phyloP scores from a whole-genome alignment of 2,797 vertebrate genomes.

The Oophaga sylvatica region DNA sequence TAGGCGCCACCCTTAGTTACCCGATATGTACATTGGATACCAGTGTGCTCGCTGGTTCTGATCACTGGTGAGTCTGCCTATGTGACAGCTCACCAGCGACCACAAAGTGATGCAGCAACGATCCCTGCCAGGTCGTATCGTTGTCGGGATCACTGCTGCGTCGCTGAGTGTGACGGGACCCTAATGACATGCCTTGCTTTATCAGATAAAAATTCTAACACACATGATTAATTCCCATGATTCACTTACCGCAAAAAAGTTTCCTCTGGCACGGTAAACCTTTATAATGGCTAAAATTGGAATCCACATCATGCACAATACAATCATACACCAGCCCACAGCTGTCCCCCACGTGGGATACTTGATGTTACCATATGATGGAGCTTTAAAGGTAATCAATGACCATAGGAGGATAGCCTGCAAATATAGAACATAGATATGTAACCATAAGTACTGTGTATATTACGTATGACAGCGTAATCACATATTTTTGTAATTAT shows the following conservation, averaged over 20 bases:
- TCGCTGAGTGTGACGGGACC: too few relatives aligned
- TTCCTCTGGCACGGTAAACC: conserved; percentile 70
- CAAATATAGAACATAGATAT: background rate
- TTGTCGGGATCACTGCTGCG: too few relatives aligned
- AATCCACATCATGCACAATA: conserved; percentile 78
- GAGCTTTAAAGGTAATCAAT: conserved; percentile 69
- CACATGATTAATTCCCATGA: too few relatives aligned
- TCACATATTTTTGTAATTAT: background rate
- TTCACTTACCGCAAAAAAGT: conserved; percentile 72
- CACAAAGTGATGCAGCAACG: too few relatives aligned
- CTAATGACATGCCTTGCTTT: too few relatives aligned
- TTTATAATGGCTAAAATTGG: conserved; percentile 74
- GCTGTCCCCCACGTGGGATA: conserved; percentile 76
- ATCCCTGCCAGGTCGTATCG: too few relatives aligned
- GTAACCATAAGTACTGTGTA: background rate
- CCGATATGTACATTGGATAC: too few relatives aligned
- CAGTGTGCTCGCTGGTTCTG: too few relatives aligned
- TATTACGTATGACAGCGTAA: background rate
- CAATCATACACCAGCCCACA: conserved; percentile 79
- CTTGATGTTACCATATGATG: conserved; percentile 71
- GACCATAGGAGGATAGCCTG: conserved; percentile 74
- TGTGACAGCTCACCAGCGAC: too few relatives aligned
- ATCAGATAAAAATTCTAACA: too few relatives aligned
- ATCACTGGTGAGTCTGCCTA: too few relatives aligned
- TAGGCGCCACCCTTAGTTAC: too few relatives aligned